A percentile compares a stretch with the other conserved stretches of the same genome.
Conservation (phyloP, 2,113 vertebrate genomes). For the Calidris pygmaea region DNA sequence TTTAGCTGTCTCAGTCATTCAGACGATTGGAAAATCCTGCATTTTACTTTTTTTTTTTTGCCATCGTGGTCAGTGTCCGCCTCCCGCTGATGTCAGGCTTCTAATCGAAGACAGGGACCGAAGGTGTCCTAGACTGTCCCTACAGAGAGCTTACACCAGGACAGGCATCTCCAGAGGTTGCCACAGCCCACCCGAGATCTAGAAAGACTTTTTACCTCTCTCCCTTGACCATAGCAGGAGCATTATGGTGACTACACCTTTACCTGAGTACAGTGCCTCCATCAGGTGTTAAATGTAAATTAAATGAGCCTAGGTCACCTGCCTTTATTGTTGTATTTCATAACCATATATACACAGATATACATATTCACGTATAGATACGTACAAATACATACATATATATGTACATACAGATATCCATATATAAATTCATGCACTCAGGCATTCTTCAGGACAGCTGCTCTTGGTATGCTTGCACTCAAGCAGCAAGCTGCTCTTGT, state of each 20-base stretch:
- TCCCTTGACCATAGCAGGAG: not conserved
- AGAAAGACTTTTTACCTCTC: not conserved
- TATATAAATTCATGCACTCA: not conserved
- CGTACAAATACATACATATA: not conserved
- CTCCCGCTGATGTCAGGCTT: not conserved
- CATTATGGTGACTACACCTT: not conserved
- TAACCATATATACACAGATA: not conserved
- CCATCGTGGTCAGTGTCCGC: fast-evolving
- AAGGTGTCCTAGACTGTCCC: not conserved
- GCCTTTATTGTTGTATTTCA: not conserved
- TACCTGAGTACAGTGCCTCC: not conserved
- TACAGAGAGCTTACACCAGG: fast-evolving
- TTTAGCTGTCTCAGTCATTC: not conserved
- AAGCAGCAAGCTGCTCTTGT: not conserved
- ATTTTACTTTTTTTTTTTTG: not conserved
- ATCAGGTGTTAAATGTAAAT: not conserved
- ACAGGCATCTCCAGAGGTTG: not conserved
- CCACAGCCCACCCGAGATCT: not conserved
- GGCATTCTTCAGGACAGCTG: not conserved
- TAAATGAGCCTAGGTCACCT: not conserved
- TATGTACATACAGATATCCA: not conserved
- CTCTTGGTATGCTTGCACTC: not conserved
- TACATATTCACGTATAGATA: not conserved
- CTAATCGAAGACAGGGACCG: not conserved
- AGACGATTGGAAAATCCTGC: not conserved